phyloP scores from a whole-genome alignment of 2,113 vertebrate genomes.

The Calyptomena viridis region DNA sequence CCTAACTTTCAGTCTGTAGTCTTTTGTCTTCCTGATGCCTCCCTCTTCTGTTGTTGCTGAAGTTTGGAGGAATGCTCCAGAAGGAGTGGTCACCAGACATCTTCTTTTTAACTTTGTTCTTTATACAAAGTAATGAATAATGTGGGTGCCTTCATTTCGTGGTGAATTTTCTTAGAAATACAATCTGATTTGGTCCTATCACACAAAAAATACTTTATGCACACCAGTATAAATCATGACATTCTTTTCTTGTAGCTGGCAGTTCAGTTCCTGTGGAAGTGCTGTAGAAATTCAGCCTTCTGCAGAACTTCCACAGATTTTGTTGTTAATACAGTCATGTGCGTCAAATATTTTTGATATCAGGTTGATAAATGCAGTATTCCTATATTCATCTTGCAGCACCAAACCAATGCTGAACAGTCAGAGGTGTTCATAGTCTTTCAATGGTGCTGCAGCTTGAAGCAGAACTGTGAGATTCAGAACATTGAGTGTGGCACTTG shows the following conservation, averaged over 20 bases:
- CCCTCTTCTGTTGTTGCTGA: not conserved
- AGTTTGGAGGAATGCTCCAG: not conserved
- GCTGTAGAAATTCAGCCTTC: not conserved
- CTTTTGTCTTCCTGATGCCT: not conserved
- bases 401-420: not conserved
- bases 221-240: not conserved
- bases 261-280: not conserved
- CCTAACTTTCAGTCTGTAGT: not conserved
- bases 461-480: not conserved
- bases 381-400: not conserved
- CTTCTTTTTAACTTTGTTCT: not conserved
- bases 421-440: not conserved
- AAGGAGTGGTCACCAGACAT: not conserved
- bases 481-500: not conserved
- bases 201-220: not conserved
- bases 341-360: not conserved
- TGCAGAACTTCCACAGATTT: not conserved
- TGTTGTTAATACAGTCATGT: not conserved
- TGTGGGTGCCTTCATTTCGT: not conserved
- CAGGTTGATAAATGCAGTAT: not conserved
- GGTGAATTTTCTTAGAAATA: not conserved
- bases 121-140: not conserved
- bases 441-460: not conserved
- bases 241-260: not conserved
- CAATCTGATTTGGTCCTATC: not conserved